Base-by-base conservation (phyloP, 2,797 vertebrate genomes). In the Acridotheres tristis region DNA sequence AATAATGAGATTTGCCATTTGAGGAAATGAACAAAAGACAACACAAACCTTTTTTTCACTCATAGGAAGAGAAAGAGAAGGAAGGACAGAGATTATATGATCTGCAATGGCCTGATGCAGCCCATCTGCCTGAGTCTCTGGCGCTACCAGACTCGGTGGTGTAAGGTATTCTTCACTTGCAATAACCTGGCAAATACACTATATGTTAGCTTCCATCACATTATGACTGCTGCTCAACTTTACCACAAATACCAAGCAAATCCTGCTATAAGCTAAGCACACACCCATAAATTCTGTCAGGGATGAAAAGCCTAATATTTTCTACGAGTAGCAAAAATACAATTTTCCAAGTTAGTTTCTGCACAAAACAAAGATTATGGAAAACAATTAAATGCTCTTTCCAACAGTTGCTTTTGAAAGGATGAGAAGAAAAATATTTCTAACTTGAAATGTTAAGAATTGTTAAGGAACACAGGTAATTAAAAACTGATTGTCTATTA, bases 31-130 rank as follows among this genome's bases (percentile, higher is more conserved):
- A 80, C 2, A 17, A 54, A 61, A 22, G 26, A 13, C 20, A 63
- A 51, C 13, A 84, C 97, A 90, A 94, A 98, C 98, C 98, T 97
- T 95, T 97, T 91, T 98, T 84, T 99, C 98, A 32, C 86, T 97
- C 38, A 97, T 83, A 3, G 97, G 95, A 77, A 98, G 96, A 10
- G 97, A 82, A 81, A 98, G 97, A 38, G 98, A 98, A 88, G 99
- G 97, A 92, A 99, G 96, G 40, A 97, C 77, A 19, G 98, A 98
- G 12, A 98, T 93, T 30, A 99, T 97, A 90, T 98, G 97, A 48
- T 96, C 94, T 36, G 98, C 96, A 26, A 98, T 96, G 55, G 94
- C 77, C 51, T 81, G 95, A 94, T 98, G 97, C 51, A 98, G 69
- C 8, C 96, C 97, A 23, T 98, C 94, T 43, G 93, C 80, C 45